Evolutionary conservation across 2,113 vertebrate species (phyloP), one percentile per base, ranked within the genome.

Genomic region (Parus major): DNA sequence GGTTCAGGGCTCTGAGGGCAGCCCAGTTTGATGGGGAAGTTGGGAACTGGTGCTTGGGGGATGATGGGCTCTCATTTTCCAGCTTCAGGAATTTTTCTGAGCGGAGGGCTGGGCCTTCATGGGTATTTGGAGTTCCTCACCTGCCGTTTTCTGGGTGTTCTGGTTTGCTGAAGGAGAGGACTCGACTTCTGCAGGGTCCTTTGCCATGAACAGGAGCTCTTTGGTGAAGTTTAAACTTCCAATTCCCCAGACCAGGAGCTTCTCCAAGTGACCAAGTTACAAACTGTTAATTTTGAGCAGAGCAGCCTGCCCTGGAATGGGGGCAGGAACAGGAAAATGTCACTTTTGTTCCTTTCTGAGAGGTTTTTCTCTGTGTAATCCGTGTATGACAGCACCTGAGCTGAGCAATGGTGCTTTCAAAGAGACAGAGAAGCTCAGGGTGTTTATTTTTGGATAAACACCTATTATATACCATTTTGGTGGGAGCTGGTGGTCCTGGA

Each of bases 391-490:
- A 25, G 42, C 27, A 17, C 21, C 23, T 1, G 25, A 36, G 5
- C 53, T 6, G 50, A 68, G 63, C 53, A 22, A 1, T 5, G 64
- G 11, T 28, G 59, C 52, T 70, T 27, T 47, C 75, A 28, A 8
- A 19, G n/a, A 31, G 6, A 21, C 39, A 31, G 10, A 57, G 61
- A 9, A 36, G 59, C 59, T 60, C 8, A 2, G 7, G 10, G 10
- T 5, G 1, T 24, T 68, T 22, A 4, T 41, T 73, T 70, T 18
- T 11, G 4, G 21, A 47, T 15, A 55, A 56, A 33, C 10, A 11
- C 0, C 3, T 3, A 3, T 29, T 12, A 7, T 19, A 10, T 5
- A 7, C 14, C 2, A 1, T 10, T 44, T 46, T 60, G 28, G 3
- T 9, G 50, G 24, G n/a, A 17, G 29, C 22, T 60, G 53, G 41